Base-by-base conservation (phyloP, 1,140 invertebrate species). In the Ooceraea biroi region DNA sequence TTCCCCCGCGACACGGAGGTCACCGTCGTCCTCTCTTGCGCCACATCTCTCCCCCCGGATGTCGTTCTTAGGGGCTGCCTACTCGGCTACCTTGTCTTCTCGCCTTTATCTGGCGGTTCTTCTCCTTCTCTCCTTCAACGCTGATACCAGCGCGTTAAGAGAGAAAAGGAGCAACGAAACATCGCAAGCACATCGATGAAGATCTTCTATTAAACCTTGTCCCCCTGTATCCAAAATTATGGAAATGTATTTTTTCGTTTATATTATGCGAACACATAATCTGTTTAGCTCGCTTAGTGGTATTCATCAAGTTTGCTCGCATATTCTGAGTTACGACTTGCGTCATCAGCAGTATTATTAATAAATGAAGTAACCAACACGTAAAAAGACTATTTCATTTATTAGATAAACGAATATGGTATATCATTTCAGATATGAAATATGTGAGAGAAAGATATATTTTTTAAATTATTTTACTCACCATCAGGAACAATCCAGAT, bases 1-100 rank as follows among this genome's bases (percentile, higher is more conserved):
- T 71, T 52, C 58, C 83, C 55, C 50, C 57, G 60, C 60, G 7
- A 80, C 50, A 65, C 65, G 22, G 52, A 85, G 85, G 84, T 87
- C 78, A 82, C 61, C 82, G 57, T 55, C 72, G 44, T 80, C 60
- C 57, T 52, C 72, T 36, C 36, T n/a, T 5, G 61, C 68, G 52
- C 30, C 48, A 52, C 69, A 19, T 60, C 30, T 73, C 25, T 66
- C 41, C 60, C 30, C 22, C 44, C 19, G 60, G 27, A n/a, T 55
- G 12, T 27, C 65, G 27, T n/a, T 65, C 22, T 77, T 83, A 60
- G 41, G 52, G 41, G 27, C 63, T 27, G 19, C 48, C 30, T 44
- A 36, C 17, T 74, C 55, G 63, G 27, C 25, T 50, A 36, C 22
- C 36, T 74, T 36, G 46, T 65, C 52, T 50, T 22, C 10, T 17